phyloP scores from a whole-genome alignment of 2,797 vertebrate species.

The Pseudopleuronectes americanus region DNA sequence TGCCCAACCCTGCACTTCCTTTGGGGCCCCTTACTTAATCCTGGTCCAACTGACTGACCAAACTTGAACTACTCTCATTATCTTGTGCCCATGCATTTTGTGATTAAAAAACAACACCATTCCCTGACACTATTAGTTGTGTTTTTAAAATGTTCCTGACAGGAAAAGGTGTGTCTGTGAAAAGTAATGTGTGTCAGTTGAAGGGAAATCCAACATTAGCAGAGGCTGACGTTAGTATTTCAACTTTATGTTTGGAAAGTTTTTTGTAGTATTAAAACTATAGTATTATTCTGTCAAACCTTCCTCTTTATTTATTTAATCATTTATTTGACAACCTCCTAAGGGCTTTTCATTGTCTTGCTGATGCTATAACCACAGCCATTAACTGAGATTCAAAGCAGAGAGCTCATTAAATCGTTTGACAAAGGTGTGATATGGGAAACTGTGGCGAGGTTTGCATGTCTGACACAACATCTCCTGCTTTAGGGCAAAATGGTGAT shows the following conservation, averaged over 20 bases:
- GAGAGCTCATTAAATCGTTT: constrained; percentile 27
- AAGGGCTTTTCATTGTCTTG: not conserved
- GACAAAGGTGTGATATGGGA: not conserved
- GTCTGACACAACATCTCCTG: not conserved
- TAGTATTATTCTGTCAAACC: too few relatives aligned
- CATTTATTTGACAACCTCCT: not conserved
- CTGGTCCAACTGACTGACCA: not conserved
- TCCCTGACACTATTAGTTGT: not conserved
- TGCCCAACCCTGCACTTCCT: constrained; percentile 23
- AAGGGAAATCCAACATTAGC: too few relatives aligned
- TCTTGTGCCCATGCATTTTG: constrained; percentile 17
- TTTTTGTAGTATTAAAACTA: too few relatives aligned
- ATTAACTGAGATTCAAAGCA: constrained; percentile 4
- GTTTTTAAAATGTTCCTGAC: not conserved
- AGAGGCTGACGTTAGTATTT: not conserved
- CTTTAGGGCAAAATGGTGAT: not conserved
- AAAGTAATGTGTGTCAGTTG: not conserved
- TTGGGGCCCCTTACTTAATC: constrained; percentile 14
- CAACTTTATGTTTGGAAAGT: not conserved
- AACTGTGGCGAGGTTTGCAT: not conserved
- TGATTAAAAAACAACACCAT: not conserved
- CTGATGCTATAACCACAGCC: not conserved
- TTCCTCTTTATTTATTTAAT: too few relatives aligned
- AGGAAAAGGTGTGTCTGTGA: constrained; percentile 7
- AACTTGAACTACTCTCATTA: constrained; percentile 6